Evolutionary conservation across 2,113 vertebrate genomes (phyloP).

Genomic region (Paralichthys olivaceus): DNA sequence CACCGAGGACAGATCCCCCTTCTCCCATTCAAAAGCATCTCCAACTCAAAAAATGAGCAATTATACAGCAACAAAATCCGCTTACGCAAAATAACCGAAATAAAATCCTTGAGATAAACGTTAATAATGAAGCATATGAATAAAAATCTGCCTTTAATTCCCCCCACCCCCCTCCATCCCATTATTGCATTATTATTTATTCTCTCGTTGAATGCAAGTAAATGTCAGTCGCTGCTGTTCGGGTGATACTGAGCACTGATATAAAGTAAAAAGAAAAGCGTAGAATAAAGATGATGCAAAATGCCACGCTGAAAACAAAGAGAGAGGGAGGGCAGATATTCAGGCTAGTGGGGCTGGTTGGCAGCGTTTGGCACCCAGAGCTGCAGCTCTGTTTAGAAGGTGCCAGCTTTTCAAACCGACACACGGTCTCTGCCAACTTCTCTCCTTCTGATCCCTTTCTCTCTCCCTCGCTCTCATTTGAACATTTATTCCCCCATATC

Average conservation of each 20-base stretch:
- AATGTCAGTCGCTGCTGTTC: constrained; percentile 42
- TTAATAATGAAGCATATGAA: constrained; percentile 11
- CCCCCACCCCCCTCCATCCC: no score
- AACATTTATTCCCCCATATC: constrained; percentile 60
- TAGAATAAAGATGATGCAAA: constrained; percentile 80
- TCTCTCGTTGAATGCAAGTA: constrained; percentile 29
- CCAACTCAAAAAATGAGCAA: constrained; percentile 26
- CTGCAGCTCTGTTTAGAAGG: constrained; percentile 75
- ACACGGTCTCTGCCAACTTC: constrained; percentile 77
- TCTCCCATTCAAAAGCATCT: background rate
- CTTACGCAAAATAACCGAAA: constrained; percentile 3
- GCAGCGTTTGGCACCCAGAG: constrained; percentile 79
- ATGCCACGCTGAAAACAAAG: constrained; percentile 80
- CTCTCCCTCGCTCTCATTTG: constrained; percentile 67
- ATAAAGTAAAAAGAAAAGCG: constrained; percentile 72
- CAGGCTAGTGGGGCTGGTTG: constrained; percentile 80
- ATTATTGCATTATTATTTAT: constrained; percentile 1
- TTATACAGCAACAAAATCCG: constrained; percentile 23
- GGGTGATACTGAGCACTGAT: constrained; percentile 57
- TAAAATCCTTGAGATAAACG: constrained; percentile 16
- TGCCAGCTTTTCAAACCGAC: constrained; percentile 85
- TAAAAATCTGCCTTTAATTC: background rate
- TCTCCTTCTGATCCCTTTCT: constrained; percentile 80
- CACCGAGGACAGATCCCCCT: background rate
- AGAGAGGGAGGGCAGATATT: constrained; percentile 78